Conservation (phyloP, 2,888 invertebrate species). For the Liodrosophila aerea region DNA sequence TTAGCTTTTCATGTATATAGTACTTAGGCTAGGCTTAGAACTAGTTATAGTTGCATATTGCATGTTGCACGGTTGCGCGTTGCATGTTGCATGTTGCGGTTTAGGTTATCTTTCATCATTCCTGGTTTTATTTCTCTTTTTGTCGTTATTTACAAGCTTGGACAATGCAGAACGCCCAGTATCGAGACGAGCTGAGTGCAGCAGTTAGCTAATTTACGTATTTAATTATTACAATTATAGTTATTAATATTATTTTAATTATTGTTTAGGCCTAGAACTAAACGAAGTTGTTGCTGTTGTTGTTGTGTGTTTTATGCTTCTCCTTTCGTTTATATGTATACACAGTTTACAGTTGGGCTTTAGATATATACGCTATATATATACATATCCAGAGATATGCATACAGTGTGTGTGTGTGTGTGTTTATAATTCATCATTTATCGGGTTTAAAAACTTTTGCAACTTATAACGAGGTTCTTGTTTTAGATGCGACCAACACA, state of each 20-base stretch:
- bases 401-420: conserved; percentile 16
- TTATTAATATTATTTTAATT: conserved; percentile 15
- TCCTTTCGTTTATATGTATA: conserved; percentile 48
- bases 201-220: conserved; percentile 49
- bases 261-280: conserved; percentile 26
- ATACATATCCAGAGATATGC: conserved; percentile 20
- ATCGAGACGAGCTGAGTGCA: neutral
- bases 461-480: conserved; percentile 75
- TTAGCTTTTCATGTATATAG: conserved; percentile 20
- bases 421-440: conserved; percentile 39
- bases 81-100: conserved; percentile 42
- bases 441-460: conserved; percentile 59
- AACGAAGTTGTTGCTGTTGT: conserved; percentile 37
- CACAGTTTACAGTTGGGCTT: conserved; percentile 49
- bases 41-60: conserved; percentile 47
- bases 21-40: conserved; percentile 33
- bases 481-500: conserved; percentile 82
- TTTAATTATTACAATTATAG: conserved; percentile 27
- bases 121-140: conserved; percentile 13
- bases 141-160: conserved; percentile 44
- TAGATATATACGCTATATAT: conserved; percentile 15
- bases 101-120: neutral
- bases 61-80: conserved; percentile 28
- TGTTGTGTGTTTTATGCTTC: conserved; percentile 27
- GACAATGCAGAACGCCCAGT: conserved; percentile 4